These are phyloP conservation scores for Menidia menidia DNA, from an alignment of 2,797 vertebrate species.

Conservation along the genomic window DNA sequence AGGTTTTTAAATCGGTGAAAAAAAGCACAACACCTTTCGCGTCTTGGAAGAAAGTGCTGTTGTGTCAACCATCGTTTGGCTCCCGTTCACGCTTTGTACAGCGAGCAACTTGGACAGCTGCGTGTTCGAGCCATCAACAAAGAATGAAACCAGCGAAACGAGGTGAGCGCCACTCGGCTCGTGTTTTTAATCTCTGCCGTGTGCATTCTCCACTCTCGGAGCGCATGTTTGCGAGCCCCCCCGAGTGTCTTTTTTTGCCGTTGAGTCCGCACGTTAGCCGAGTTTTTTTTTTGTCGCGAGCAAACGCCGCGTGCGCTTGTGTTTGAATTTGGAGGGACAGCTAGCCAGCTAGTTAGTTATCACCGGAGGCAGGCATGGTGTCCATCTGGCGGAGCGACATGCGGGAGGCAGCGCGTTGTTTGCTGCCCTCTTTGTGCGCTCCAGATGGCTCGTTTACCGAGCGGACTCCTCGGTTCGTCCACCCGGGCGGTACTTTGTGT, in stretches of 20 bases:
- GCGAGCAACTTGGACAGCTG: slow-evolving; percentile 81
- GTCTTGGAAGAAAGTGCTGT: slow-evolving; percentile 69
- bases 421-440: slow-evolving; percentile 73
- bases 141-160: slow-evolving; percentile 87
- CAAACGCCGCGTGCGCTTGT: slow-evolving; percentile 77
- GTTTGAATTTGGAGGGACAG: slow-evolving; percentile 80
- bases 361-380: slow-evolving; percentile 80
- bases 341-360: slow-evolving; percentile 81
- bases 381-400: slow-evolving; percentile 82
- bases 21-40: slow-evolving; percentile 49
- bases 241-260: slow-evolving; percentile 24
- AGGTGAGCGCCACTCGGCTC: slow-evolving; percentile 70
- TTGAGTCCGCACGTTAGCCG: no score
- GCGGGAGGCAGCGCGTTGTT: slow-evolving; percentile 65
- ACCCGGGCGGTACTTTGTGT: neutral
- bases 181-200: neutral
- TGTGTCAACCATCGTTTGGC: slow-evolving; percentile 75
- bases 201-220: slow-evolving; percentile 3
- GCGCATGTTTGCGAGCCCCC: slow-evolving; percentile 3
- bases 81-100: slow-evolving; percentile 75
- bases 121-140: slow-evolving; percentile 77
- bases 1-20: slow-evolving; percentile 14
- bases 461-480: slow-evolving; percentile 7
- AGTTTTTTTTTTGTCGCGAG: slow-evolving; percentile 58
- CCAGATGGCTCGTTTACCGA: slow-evolving; percentile 61